Evolutionary conservation across 2,113 vertebrate species (phyloP).

Genomic region (Sphyrna mokarran): DNA sequence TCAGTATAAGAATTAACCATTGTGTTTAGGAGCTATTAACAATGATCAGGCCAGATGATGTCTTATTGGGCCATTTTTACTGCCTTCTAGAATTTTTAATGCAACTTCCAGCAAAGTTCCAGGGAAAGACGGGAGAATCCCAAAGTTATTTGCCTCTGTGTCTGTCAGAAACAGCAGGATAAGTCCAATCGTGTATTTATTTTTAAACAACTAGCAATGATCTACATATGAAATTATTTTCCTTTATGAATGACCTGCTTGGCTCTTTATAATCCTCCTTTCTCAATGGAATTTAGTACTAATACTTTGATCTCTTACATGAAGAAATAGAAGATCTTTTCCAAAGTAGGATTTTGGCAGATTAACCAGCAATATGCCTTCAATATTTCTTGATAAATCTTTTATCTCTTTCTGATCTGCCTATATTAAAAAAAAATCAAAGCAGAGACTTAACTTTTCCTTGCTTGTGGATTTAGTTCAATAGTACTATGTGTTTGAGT

Average conservation of each 20-base stretch:
- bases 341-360: slow-evolving; percentile 20
- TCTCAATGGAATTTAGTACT: not conserved
- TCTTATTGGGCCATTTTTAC: not conserved
- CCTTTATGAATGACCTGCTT: not conserved
- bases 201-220: not conserved
- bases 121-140: not conserved
- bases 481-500: not conserved
- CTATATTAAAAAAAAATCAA: not conserved
- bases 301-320: not conserved
- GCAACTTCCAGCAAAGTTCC: not conserved
- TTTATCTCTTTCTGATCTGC: slow-evolving; percentile 11
- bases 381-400: not conserved
- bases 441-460: not conserved
- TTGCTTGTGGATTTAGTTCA: not conserved
- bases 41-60: not conserved
- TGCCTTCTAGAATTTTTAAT: not conserved
- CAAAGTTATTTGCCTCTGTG: not conserved
- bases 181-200: not conserved
- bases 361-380: slow-evolving; percentile 17
- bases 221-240: not conserved
- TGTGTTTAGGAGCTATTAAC: not conserved
- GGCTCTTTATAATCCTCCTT: not conserved
- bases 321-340: not conserved
- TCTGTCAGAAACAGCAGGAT: not conserved
- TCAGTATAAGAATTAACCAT: not conserved